Percentiles rank a stretch among this genome's conserved stretches.
These are phyloP conservation scores for Tragelaphus scriptus DNA, from an alignment of 2,113 vertebrate genomes.

Conservation along the genomic window DNA sequence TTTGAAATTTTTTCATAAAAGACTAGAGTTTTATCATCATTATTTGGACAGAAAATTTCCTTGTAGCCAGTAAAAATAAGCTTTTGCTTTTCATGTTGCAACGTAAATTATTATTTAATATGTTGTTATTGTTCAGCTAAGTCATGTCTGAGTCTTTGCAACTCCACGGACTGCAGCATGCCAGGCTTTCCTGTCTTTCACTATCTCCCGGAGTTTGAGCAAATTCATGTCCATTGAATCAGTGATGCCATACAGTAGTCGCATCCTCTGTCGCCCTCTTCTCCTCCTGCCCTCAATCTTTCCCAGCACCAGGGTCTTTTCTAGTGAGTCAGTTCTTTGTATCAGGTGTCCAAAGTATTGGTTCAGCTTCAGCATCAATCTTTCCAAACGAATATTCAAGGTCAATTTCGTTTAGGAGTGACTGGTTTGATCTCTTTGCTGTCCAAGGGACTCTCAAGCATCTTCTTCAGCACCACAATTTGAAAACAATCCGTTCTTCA, in stretches of 20 bases:
- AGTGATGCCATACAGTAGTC: background rate
- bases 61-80: background rate
- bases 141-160: background rate
- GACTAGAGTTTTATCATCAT: background rate
- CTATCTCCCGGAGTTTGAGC: background rate
- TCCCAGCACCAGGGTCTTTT: background rate
- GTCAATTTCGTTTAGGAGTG: background rate
- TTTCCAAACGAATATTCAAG: background rate
- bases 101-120: background rate
- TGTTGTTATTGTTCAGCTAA: background rate
- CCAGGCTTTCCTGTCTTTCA: background rate
- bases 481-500: background rate
- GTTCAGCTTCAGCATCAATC: background rate
- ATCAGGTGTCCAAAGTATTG: background rate
- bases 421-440: background rate
- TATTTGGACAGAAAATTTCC: background rate
- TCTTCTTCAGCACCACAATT: background rate
- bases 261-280: background rate
- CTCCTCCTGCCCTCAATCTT: background rate
- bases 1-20: background rate
- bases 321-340: background rate
- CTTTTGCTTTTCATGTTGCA: background rate
- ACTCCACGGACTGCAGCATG: background rate
- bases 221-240: background rate
- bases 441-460: background rate